Conservation (phyloP, 37 sponge, comb jelly and placozoan genomes). For the Crambe crambe region DNA sequence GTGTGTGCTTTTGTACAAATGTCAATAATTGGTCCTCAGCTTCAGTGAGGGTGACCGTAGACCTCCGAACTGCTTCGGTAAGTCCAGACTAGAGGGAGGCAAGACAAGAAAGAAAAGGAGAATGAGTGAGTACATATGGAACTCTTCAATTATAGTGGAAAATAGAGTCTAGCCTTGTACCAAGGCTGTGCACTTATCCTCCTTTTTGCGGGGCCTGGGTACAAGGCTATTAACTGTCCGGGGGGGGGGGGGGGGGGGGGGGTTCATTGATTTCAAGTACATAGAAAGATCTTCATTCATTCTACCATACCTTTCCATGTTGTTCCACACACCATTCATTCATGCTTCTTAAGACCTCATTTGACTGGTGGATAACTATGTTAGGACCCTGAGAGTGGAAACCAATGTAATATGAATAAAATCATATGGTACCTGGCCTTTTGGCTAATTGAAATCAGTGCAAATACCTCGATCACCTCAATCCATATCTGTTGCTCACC, state of each 20-base stretch:
- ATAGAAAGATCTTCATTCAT: not conserved
- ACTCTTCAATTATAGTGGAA: too few species aligned
- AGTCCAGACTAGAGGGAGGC: slow-evolving; percentile 62
- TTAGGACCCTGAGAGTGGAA: slow-evolving; percentile 62
- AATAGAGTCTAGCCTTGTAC: too few species aligned
- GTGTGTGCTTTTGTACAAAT: slow-evolving; percentile 60
- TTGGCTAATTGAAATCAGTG: too few species aligned
- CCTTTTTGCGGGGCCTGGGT: too few species aligned
- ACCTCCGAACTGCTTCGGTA: slow-evolving; percentile 48
- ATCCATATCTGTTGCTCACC: slow-evolving; percentile 22
- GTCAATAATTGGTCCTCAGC: slow-evolving; percentile 61
- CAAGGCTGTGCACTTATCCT: too few species aligned
- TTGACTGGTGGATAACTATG: slow-evolving; percentile 78
- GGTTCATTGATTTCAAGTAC: too few species aligned
- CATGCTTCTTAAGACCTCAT: slow-evolving; percentile 67
- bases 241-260: too few species aligned
- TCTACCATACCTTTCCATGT: slow-evolving; percentile 72
- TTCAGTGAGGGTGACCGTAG: slow-evolving; percentile 39
- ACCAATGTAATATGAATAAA: not conserved
- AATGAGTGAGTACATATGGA: too few species aligned
- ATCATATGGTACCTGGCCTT: too few species aligned
- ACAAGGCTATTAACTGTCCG: too few species aligned
- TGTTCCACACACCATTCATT: slow-evolving; percentile 74
- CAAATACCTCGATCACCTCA: too few species aligned
- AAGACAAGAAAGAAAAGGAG: not conserved